Conservation (phyloP, 2,888 invertebrate species). For the Carterocephalus palaemon region DNA sequence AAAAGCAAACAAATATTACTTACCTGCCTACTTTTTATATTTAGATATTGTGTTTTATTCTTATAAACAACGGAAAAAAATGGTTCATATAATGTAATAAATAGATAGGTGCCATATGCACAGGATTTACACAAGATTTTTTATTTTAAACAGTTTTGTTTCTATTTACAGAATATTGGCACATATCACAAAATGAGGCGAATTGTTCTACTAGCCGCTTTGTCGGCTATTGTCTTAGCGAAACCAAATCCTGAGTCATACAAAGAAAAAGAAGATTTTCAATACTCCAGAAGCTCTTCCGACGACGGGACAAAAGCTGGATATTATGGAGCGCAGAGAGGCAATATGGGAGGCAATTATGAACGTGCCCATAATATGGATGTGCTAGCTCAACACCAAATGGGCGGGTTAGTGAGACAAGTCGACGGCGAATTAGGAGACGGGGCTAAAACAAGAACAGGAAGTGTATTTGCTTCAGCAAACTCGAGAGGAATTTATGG, state of each 20-base stretch:
- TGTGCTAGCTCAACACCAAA: slow-evolving; percentile 64
- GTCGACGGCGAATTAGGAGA: slow-evolving; percentile 69
- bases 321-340: slow-evolving; percentile 69
- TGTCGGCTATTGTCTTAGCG: slow-evolving; percentile 44
- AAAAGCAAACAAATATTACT: no score
- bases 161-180: slow-evolving; percentile 40
- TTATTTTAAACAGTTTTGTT: slow-evolving; percentile 9
- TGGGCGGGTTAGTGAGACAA: slow-evolving; percentile 63
- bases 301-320: slow-evolving; percentile 69
- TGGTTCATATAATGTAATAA: no score
- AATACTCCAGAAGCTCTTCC: slow-evolving; percentile 69
- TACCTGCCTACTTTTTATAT: no score
- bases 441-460: slow-evolving; percentile 53
- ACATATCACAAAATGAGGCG: slow-evolving; percentile 49
- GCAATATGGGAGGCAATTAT: slow-evolving; percentile 75
- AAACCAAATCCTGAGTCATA: slow-evolving; percentile 62
- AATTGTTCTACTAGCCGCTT: slow-evolving; percentile 48
- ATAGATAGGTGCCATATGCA: no score
- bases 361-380: slow-evolving; percentile 76
- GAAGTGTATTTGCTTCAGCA: slow-evolving; percentile 65
- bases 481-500: slow-evolving; percentile 67
- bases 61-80: no score
- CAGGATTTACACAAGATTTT: no score
- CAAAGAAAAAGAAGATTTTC: slow-evolving; percentile 71
- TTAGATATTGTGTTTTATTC: no score